phyloP scores from a whole-genome alignment of 2,888 invertebrate species.

The Limnephilus marmoratus region DNA sequence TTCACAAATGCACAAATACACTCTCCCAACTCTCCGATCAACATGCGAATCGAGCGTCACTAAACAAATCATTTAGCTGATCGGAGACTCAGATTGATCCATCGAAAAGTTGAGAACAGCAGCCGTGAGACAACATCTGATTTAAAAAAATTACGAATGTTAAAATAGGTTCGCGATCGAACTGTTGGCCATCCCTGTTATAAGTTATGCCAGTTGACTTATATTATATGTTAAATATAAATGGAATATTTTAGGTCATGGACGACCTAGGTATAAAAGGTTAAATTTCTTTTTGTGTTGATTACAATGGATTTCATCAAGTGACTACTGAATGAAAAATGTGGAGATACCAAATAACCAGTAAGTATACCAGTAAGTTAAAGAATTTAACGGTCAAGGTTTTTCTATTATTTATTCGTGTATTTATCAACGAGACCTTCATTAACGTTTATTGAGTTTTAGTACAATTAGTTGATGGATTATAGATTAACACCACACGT shows the following conservation, averaged over 20 bases:
- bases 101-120: too few relatives aligned
- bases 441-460: neutral
- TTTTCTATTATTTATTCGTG: neutral
- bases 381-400: neutral
- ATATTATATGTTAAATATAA: neutral
- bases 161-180: neutral
- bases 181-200: neutral
- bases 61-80: too few relatives aligned
- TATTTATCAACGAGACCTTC: neutral
- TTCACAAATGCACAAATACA: too few relatives aligned
- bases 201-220: neutral
- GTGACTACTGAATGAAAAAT: neutral
- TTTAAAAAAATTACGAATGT: neutral
- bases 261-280: constrained; percentile 19
- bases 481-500: neutral
- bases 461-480: neutral
- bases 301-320: neutral
- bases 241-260: constrained; percentile 31
- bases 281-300: constrained; percentile 17
- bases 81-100: too few relatives aligned
- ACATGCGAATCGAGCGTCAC: too few relatives aligned
- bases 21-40: too few relatives aligned
- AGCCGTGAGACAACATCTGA: too few relatives aligned
- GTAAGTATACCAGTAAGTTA: too few relatives aligned
- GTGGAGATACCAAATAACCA: too few relatives aligned